phyloP scores from a whole-genome alignment of 64 coral and sea anemone genomes.

The Acropora yongei region DNA sequence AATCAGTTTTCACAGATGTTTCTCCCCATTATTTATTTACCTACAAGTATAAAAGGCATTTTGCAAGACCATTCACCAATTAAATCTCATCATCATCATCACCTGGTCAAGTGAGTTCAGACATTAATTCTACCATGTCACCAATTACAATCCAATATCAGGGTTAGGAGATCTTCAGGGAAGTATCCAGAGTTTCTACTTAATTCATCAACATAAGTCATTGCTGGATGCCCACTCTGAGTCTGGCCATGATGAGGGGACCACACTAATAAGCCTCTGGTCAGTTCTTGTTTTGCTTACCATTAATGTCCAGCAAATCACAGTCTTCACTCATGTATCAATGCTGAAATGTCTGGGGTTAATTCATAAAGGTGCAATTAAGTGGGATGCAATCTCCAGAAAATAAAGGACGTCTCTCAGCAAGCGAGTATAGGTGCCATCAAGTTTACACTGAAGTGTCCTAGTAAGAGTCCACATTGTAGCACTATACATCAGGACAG shows the following conservation, averaged over 20 bases:
- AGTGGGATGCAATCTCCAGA: background rate
- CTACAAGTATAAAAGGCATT: no score
- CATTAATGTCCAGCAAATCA: background rate
- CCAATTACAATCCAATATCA: background rate
- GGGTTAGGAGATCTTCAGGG: background rate
- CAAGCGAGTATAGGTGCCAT: background rate
- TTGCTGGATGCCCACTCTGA: background rate
- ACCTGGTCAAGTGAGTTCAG: no score
- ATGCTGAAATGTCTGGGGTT: background rate
- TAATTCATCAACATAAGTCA: background rate
- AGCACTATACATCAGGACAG: slow-evolving; percentile 22
- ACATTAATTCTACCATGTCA: no score
- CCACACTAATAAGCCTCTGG: background rate
- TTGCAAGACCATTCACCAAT: no score
- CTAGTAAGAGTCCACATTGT: slow-evolving; percentile 15
- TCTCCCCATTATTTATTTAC: no score
- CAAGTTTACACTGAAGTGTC: background rate
- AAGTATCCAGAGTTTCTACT: background rate
- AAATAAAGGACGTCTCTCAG: background rate
- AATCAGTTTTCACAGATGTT: no score
- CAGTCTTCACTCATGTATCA: background rate
- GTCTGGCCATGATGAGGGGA: background rate
- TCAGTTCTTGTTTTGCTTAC: background rate
- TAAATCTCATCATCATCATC: no score
- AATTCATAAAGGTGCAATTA: background rate